These are phyloP conservation scores for Caenorhabditis afra DNA, from an alignment of 2,888 invertebrate genomes.

Conservation along the genomic window DNA sequence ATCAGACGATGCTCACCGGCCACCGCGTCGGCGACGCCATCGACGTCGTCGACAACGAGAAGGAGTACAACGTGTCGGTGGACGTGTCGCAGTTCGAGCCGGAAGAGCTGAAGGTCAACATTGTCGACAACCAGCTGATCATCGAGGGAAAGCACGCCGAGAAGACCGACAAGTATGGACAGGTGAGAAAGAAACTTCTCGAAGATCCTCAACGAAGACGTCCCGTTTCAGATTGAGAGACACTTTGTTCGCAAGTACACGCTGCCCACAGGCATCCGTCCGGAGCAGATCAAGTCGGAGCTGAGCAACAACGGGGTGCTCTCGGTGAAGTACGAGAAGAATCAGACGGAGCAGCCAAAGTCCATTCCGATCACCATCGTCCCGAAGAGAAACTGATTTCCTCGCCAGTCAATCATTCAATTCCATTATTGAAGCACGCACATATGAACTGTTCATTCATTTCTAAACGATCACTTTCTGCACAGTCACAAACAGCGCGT, in stretches of 20 bases:
- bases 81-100: slow-evolving; percentile 76
- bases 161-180: slow-evolving; percentile 72
- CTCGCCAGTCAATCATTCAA: slow-evolving; percentile 17
- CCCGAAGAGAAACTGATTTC: slow-evolving; percentile 52
- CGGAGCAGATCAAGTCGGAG: slow-evolving; percentile 71
- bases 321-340: slow-evolving; percentile 71
- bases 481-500: slow-evolving; percentile 41
- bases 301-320: slow-evolving; percentile 73
- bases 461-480: no score
- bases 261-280: slow-evolving; percentile 69
- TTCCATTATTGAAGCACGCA: slow-evolving; percentile 46
- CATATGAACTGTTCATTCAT: slow-evolving; percentile 8
- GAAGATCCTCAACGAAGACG: not conserved
- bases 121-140: slow-evolving; percentile 72
- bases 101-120: slow-evolving; percentile 75
- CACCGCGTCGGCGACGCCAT: slow-evolving; percentile 73
- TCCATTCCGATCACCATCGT: slow-evolving; percentile 67
- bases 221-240: slow-evolving; percentile 68
- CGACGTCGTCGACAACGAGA: slow-evolving; percentile 70
- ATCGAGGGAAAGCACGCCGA: slow-evolving; percentile 75
- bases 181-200: slow-evolving; percentile 32
- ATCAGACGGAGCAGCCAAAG: slow-evolving; percentile 59
- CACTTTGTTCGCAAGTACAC: slow-evolving; percentile 72
- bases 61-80: slow-evolving; percentile 68
- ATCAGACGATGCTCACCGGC: slow-evolving; percentile 68